Base-by-base conservation (phyloP, 2,888 invertebrate genomes). In the Sarcophaga caerulescens region DNA sequence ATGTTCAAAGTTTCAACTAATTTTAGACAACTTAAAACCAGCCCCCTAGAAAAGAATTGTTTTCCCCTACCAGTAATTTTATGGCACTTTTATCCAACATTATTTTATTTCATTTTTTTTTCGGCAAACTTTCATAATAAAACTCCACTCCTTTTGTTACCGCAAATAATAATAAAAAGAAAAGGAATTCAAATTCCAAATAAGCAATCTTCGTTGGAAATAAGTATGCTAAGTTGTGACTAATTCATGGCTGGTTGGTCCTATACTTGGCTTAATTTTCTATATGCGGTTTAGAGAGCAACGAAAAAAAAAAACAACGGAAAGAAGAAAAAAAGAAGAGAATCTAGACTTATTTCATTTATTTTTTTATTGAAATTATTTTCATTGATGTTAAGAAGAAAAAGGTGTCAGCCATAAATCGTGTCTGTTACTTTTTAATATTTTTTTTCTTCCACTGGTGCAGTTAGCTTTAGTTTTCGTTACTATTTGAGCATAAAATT, bases 341-440 rank as follows among this genome's bases (percentile, higher is more conserved):
- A 70, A 76, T 60, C 57, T 75, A 45, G 44, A 73, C 80, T 65
- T 77, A n/a, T 25, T 60, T 63, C n/a, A 45, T 6, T 6, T 6
- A 10, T 35, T 35, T 10, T 35, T 77, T 73, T 62, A 76, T 70
- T 81, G 66, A 85, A 81, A 75, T 75, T 73, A 84, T 81, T 74
- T 85, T 74, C 78, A 85, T 71, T 76, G 78, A 78, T 81, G 78
- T 74, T 76, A 63, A 73, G 45, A 63, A 73, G 45, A 74, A 88
- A 87, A 87, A 88, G 87, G 88, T 88, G 88, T 88, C 88, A 88
- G 88, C 84, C 78, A 87, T 88, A 87, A 88, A 88, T 88, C 87
- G 88, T 88, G 88, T 79, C 84, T 85, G 76, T 35, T 35, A 35
- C 35, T 35, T 35, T 10, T 35, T 35, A 35, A 35, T 35, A 35